These are phyloP conservation scores for Gallirallus australis DNA, from an alignment of 2,797 vertebrate species.

Conservation along the genomic window DNA sequence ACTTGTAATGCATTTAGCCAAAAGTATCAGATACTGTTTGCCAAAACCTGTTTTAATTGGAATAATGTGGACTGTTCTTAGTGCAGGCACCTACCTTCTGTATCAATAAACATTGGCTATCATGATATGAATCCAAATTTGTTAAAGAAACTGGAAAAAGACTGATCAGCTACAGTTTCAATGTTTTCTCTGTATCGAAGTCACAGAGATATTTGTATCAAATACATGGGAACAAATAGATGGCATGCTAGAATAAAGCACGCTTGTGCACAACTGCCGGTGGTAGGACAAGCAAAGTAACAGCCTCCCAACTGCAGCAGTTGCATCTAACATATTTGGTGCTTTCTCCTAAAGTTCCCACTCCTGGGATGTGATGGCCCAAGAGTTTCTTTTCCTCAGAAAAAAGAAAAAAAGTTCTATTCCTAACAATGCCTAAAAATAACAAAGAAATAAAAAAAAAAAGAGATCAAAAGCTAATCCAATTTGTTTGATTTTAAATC, in stretches of 20 bases:
- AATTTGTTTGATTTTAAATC: conserved; percentile 19
- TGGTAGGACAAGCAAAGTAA: not conserved
- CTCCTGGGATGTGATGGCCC: not conserved
- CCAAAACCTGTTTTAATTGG: conserved; percentile 19
- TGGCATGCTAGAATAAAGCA: not conserved
- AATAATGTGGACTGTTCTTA: not conserved
- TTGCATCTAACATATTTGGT: not conserved
- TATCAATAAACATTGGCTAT: not conserved
- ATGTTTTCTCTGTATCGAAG: not conserved
- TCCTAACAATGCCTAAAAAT: not conserved
- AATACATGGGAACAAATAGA: not conserved
- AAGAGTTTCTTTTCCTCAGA: not conserved
- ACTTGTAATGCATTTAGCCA: not conserved
- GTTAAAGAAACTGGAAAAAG: not conserved
- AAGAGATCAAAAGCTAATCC: not conserved
- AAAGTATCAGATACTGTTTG: not conserved
- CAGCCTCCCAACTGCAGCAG: not conserved
- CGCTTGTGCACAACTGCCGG: not conserved
- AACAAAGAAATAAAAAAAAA: not conserved
- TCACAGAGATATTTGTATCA: not conserved
- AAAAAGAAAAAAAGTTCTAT: not conserved
- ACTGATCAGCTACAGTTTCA: not conserved
- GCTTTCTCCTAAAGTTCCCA: not conserved
- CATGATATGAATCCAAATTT: not conserved
- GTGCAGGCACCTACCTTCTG: not conserved